Conservation (phyloP, 2,888 invertebrate genomes). For the Poecilobothrus nobilitatus region DNA sequence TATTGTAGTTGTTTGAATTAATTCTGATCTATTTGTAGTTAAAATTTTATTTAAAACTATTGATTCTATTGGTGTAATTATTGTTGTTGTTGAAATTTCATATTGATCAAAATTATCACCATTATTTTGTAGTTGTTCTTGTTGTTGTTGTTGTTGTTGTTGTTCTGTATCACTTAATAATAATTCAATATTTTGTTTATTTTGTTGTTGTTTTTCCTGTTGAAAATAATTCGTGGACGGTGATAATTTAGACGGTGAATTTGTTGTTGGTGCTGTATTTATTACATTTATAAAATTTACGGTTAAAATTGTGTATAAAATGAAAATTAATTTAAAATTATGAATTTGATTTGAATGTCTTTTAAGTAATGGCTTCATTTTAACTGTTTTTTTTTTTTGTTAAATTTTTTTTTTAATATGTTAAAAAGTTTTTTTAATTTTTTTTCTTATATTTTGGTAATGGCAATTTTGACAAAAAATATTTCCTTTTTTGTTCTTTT, state of each 20-base stretch:
- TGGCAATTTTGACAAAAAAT: too few relatives aligned
- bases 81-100: neutral
- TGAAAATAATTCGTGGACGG: neutral
- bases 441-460: too few relatives aligned
- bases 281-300: neutral
- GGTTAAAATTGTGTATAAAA: neutral
- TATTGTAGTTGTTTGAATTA: neutral
- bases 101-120: neutral
- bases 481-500: too few relatives aligned
- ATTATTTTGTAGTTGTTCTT: too few relatives aligned
- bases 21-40: neutral
- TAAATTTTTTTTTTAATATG: too few relatives aligned
- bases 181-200: neutral
- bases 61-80: neutral
- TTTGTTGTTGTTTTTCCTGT: neutral
- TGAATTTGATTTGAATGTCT: neutral
- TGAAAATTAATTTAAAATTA: neutral
- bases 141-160: neutral
- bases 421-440: too few relatives aligned
- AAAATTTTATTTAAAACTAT: neutral
- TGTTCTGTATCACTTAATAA: neutral
- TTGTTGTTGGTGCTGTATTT: neutral
- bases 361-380: neutral
- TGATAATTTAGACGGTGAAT: neutral
- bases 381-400: neutral